Evolutionary conservation across 1,140 invertebrate genomes (phyloP).

Genomic region (Globodera ellingtonae): DNA sequence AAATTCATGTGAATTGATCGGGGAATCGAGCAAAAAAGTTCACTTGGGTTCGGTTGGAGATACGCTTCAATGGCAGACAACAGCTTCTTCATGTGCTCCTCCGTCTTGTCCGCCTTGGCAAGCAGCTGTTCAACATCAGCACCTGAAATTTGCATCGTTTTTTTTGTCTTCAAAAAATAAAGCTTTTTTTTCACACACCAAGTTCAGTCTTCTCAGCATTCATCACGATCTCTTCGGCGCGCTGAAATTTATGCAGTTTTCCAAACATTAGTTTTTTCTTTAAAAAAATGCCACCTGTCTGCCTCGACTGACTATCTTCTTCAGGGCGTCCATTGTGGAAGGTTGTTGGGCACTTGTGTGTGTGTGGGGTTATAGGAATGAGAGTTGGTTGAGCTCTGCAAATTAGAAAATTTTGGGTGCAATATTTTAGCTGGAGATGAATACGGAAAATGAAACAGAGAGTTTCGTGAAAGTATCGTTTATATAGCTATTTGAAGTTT

Average conservation of each 20-base stretch:
- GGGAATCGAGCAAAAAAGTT: neutral
- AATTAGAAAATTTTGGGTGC: too few species aligned
- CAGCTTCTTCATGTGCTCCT: slow-evolving; percentile 84
- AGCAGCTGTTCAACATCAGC: slow-evolving; percentile 85
- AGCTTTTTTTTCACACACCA: neutral
- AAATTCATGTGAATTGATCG: neutral
- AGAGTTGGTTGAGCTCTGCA: too few species aligned
- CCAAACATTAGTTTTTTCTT: neutral
- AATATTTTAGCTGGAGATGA: too few species aligned
- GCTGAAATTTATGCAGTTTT: slow-evolving; percentile 69
- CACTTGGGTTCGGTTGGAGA: slow-evolving; percentile 87
- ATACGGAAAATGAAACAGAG: too few species aligned
- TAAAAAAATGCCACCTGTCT: slow-evolving; percentile 69
- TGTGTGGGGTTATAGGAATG: too few species aligned
- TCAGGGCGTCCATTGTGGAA: neutral
- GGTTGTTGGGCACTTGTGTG: neutral
- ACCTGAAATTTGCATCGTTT: slow-evolving; percentile 68
- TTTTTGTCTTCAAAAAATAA: neutral
- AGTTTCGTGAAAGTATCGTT: too few species aligned
- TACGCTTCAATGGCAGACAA: slow-evolving; percentile 82
- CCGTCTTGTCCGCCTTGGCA: slow-evolving; percentile 80
- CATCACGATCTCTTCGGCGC: slow-evolving; percentile 89
- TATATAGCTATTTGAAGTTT: too few species aligned
- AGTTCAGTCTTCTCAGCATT: slow-evolving; percentile 87
- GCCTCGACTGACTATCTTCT: slow-evolving; percentile 76